Percentiles rank a stretch among this genome's conserved stretches.
Conservation (phyloP, 2,113 vertebrate genomes). For the Alectura lathami region DNA sequence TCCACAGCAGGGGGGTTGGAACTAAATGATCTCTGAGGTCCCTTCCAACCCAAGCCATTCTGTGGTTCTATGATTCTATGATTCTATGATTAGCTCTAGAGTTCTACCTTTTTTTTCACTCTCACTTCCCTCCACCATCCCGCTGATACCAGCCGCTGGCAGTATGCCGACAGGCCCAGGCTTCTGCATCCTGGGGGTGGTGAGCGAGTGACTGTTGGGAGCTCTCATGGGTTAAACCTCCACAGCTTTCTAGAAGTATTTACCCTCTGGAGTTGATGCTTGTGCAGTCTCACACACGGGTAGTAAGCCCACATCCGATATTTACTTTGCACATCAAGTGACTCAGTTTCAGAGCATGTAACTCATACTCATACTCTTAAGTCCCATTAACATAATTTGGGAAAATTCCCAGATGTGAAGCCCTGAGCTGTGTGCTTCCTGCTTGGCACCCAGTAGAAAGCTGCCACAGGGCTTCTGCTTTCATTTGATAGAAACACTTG, state of each 20-base stretch:
- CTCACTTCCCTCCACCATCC: too few species aligned
- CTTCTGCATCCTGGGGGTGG: too few species aligned
- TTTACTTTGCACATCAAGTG: constrained; percentile 33
- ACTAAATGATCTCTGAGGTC: too few species aligned
- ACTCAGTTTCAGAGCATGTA: not conserved
- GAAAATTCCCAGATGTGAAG: not conserved
- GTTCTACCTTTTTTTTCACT: too few species aligned
- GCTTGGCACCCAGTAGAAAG: not conserved
- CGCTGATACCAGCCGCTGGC: too few species aligned
- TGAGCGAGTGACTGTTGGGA: too few species aligned
- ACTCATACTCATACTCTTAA: not conserved
- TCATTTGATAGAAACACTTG: not conserved
- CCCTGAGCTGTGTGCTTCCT: not conserved
- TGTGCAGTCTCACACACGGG: not conserved
- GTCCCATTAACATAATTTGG: not conserved
- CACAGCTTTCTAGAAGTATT: not conserved
- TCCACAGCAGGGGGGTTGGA: too few species aligned
- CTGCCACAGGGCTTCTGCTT: not conserved
- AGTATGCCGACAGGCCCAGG: too few species aligned
- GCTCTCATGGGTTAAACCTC: too few species aligned
- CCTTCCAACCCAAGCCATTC: too few species aligned
- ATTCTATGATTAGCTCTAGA: too few species aligned
- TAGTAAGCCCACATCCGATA: constrained; percentile 24
- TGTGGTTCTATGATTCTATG: too few species aligned
- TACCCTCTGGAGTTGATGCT: not conserved